Base-by-base conservation (phyloP, 2,797 vertebrate species). In the Thripadectes ignobilis region DNA sequence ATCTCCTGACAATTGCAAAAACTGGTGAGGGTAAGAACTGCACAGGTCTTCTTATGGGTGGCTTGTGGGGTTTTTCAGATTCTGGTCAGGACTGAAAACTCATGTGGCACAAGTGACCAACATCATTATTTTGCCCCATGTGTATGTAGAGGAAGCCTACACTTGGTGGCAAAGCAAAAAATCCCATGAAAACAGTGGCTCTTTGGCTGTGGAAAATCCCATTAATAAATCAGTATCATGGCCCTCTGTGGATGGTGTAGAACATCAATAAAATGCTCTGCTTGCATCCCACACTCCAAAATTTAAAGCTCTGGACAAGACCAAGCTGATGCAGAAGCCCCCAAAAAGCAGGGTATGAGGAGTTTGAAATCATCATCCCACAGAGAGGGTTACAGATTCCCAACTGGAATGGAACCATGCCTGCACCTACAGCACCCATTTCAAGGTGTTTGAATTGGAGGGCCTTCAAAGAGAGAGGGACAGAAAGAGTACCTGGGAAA, bases 391-490 rank as follows among this genome's bases (percentile, higher is more conserved):
- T 57, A 62, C n/a, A 30, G 14, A 48, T 10, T 52, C 57, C 45
- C 79, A 76, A 68, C 32, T 41, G 36, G 71, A 81, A 39, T 10
- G 23, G 69, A 76, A 63, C 57, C 48, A 26, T 5, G 49, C 21
- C 81, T 72, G 67, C 20, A 34, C 23, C 26, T 1, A 0, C n/a
- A 72, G 69, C 54, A 68, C 22, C 29, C 13, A 16, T 19, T 54
- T 66, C 17, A 27, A 79, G 57, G 13, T 65, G 45, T 29, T 32
- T 30, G 52, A 78, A 83, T 0, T 51, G 59, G 0, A 73, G 55
- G 1, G 4, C 10, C 6, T 67, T 48, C 0, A 0, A 62, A 32
- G 43, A 51, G 51, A 75, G 9, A 38, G 15, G 54, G 39, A 87
- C 14, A 74, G 45, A 15, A 36, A 41, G 0, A 26, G 15, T 6